phyloP scores from a whole-genome alignment of 2,888 invertebrate genomes.

The Caenorhabditis virilis region DNA sequence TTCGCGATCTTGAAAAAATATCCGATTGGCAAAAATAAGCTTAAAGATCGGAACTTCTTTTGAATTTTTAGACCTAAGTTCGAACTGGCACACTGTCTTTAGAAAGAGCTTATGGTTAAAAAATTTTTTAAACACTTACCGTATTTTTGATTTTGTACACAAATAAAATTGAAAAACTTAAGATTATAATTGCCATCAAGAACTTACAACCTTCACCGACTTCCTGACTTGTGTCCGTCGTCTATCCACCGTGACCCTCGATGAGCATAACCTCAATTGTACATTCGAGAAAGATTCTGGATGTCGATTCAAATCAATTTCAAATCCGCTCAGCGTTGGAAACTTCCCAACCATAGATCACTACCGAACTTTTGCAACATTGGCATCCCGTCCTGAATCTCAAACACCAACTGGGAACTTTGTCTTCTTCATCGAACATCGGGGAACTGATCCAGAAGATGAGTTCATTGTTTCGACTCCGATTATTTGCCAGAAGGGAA shows the following conservation, averaged over 20 bases:
- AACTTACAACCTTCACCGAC: constrained; percentile 30
- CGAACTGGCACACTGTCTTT: too few species aligned
- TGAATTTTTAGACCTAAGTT: too few species aligned
- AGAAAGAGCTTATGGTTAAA: too few species aligned
- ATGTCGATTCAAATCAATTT: constrained; percentile 43
- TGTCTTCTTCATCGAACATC: constrained; percentile 47
- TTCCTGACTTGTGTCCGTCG: constrained; percentile 40
- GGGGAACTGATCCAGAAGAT: constrained; percentile 36
- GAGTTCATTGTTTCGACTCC: constrained; percentile 54
- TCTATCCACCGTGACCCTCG: constrained; percentile 29
- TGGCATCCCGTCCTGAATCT: constrained; percentile 27
- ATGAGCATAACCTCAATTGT: constrained; percentile 33
- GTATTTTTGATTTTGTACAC: not conserved
- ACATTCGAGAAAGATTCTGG: constrained; percentile 40
- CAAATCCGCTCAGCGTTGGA: constrained; percentile 30
- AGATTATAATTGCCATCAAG: constrained; percentile 20
- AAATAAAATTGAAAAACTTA: too few species aligned
- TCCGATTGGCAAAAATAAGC: too few species aligned
- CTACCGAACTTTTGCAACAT: constrained; percentile 32
- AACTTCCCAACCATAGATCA: constrained; percentile 33
- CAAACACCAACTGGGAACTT: constrained; percentile 46
- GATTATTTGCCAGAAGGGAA: constrained; percentile 58
- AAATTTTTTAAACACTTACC: too few species aligned
- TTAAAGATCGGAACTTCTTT: too few species aligned
- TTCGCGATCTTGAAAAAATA: not conserved